Evolutionary conservation across 2,113 vertebrate genomes (phyloP).

Genomic region (Perognathus longimembris): DNA sequence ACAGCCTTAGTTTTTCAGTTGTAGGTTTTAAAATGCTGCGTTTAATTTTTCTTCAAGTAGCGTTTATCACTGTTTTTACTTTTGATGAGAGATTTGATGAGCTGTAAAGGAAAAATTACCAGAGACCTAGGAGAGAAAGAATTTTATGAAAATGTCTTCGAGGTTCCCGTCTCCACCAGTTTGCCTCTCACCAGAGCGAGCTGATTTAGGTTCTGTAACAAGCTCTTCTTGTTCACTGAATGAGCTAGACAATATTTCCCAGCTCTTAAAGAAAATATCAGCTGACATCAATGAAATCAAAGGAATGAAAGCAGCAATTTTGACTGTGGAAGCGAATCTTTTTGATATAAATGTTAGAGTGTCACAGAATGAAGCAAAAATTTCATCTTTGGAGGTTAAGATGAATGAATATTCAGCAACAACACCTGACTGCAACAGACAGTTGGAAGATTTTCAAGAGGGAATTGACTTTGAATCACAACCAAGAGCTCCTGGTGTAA

Average conservation of each 20-base stretch:
- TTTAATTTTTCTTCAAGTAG: slow-evolving; percentile 57
- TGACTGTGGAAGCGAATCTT: slow-evolving; percentile 76
- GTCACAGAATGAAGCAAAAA: slow-evolving; percentile 78
- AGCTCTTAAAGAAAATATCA: slow-evolving; percentile 79
- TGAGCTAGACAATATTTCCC: slow-evolving; percentile 77
- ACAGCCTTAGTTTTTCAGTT: slow-evolving; percentile 57
- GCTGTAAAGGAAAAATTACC: slow-evolving; percentile 37
- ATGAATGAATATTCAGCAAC: slow-evolving; percentile 73
- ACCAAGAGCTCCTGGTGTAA: slow-evolving; percentile 64
- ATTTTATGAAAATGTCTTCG: slow-evolving; percentile 75
- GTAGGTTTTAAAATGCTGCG: slow-evolving; percentile 54
- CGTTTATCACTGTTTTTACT: slow-evolving; percentile 52
- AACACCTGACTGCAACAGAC: slow-evolving; percentile 53
- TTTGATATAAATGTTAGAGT: slow-evolving; percentile 77
- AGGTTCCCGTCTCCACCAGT: slow-evolving; percentile 68
- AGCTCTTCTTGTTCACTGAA: slow-evolving; percentile 69
- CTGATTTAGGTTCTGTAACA: slow-evolving; percentile 65
- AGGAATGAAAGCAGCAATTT: slow-evolving; percentile 77
- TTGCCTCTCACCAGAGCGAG: slow-evolving; percentile 70
- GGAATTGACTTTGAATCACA: slow-evolving; percentile 70
- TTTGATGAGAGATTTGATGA: slow-evolving; percentile 64
- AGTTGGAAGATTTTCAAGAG: slow-evolving; percentile 66
- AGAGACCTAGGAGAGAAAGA: slow-evolving; percentile 48
- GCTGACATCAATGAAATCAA: slow-evolving; percentile 80
- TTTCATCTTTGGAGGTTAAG: slow-evolving; percentile 80